Conservation (phyloP, 1,140 invertebrate genomes). For the Eubasilissa regina region DNA sequence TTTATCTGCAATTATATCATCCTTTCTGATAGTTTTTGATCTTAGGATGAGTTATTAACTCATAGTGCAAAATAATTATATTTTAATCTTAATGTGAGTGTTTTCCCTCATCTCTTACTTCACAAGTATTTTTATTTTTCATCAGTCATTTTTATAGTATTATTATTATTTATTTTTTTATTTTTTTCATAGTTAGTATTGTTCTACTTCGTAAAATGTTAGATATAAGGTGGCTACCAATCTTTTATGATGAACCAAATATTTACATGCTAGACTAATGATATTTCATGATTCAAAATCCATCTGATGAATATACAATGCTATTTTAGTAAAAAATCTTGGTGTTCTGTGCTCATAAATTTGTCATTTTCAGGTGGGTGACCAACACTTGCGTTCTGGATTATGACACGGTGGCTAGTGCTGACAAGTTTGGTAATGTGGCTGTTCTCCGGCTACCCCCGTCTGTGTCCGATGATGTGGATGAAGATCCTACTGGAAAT, state of each 20-base stretch:
- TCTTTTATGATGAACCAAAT: neutral
- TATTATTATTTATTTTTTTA: no score
- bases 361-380: slow-evolving; percentile 81
- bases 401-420: slow-evolving; percentile 96
- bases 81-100: no score
- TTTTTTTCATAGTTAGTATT: no score
- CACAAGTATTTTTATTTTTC: no score
- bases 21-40: neutral
- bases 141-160: no score
- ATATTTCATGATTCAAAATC: slow-evolving; percentile 5
- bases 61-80: no score
- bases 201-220: neutral
- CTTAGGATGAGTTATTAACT: no score
- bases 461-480: slow-evolving; percentile 96
- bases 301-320: neutral
- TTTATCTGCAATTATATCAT: neutral
- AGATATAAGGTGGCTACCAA: neutral
- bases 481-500: slow-evolving; percentile 99
- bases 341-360: neutral
- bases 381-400: slow-evolving; percentile 95
- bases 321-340: neutral
- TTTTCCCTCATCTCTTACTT: no score
- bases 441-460: slow-evolving; percentile 90
- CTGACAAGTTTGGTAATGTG: slow-evolving; percentile 99
- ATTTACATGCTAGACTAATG: slow-evolving; percentile 4